A percentile compares a stretch with the other conserved stretches of the same genome.
Conservation (phyloP, 2,113 vertebrate species). For the Scophthalmus maximus region DNA sequence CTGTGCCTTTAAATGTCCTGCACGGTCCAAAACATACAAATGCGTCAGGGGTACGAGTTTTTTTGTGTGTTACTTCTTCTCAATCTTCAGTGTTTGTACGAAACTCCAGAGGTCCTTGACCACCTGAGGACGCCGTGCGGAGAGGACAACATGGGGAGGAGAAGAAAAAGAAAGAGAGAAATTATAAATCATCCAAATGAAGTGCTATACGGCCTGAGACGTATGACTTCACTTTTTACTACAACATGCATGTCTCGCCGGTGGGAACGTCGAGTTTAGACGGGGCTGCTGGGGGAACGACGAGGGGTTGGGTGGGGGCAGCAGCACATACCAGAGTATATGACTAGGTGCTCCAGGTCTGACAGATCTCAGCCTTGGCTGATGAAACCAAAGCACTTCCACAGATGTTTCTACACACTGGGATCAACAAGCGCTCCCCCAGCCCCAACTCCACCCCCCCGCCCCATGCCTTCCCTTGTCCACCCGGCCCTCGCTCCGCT, state of each 20-base stretch:
- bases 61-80: constrained; percentile 78
- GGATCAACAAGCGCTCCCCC: constrained; percentile 70
- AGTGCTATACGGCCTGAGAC: constrained; percentile 54
- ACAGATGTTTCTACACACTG: constrained; percentile 80
- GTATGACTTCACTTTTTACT: constrained; percentile 76
- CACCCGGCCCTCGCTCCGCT: constrained; percentile 35
- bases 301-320: constrained; percentile 73
- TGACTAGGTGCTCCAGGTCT: constrained; percentile 84
- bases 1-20: constrained; percentile 75
- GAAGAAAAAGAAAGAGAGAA: constrained; percentile 27
- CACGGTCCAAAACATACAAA: constrained; percentile 51
- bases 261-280: constrained; percentile 67
- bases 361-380: constrained; percentile 81
- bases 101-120: constrained; percentile 85
- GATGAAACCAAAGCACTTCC: constrained; percentile 81
- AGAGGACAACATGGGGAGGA: neutral
- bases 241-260: constrained; percentile 63
- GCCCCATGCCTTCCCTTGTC: constrained; percentile 14
- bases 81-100: constrained; percentile 80
- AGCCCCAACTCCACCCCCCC: constrained; percentile 49
- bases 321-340: constrained; percentile 82
- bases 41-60: constrained; percentile 22
- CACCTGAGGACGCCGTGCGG: constrained; percentile 76
- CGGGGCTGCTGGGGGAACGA: constrained; percentile 63
- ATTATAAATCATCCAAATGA: constrained; percentile 66